phyloP scores from a whole-genome alignment of 2,888 invertebrate genomes.

The Polia nebulosa region DNA sequence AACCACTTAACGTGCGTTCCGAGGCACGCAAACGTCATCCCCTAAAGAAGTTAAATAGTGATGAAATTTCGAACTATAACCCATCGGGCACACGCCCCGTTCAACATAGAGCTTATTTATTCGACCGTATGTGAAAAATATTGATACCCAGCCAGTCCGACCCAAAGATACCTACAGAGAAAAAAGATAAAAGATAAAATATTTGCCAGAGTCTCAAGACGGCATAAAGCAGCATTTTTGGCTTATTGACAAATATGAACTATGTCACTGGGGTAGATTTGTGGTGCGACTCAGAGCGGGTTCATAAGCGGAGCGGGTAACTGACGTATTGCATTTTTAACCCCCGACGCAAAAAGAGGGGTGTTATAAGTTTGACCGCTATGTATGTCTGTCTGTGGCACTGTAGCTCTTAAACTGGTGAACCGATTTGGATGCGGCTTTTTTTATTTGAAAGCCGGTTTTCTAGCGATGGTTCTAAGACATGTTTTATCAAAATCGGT shows the following conservation, averaged over 20 bases:
- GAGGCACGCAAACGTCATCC: too few species aligned
- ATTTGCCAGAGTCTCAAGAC: slow-evolving; percentile 28
- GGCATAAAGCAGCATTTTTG: slow-evolving; percentile 59
- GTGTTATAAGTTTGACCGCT: too few species aligned
- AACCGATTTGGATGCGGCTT: too few species aligned
- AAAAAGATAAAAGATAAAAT: slow-evolving; percentile 35
- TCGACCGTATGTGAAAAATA: slow-evolving; percentile 5
- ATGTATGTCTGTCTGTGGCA: too few species aligned
- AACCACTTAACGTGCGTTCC: too few species aligned
- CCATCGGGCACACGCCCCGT: too few species aligned
- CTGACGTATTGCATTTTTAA: not conserved
- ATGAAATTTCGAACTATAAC: too few species aligned
- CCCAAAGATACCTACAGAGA: slow-evolving; percentile 7
- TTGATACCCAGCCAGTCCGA: not conserved
- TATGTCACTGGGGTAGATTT: slow-evolving; percentile 63
- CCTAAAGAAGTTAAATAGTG: not conserved
- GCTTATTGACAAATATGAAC: slow-evolving; percentile 70
- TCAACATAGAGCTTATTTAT: not conserved
- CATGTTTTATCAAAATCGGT: too few species aligned
- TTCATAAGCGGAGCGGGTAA: slow-evolving; percentile 41
- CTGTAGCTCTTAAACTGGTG: too few species aligned
- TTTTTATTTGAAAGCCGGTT: too few species aligned
- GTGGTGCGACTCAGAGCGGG: slow-evolving; percentile 54
- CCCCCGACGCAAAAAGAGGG: too few species aligned
- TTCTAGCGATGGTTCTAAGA: too few species aligned